Percentiles rank a stretch among this genome's conserved stretches.
Evolutionary conservation across 2,797 vertebrate genomes (phyloP).

Genomic region (Pelochelys cantorii): DNA sequence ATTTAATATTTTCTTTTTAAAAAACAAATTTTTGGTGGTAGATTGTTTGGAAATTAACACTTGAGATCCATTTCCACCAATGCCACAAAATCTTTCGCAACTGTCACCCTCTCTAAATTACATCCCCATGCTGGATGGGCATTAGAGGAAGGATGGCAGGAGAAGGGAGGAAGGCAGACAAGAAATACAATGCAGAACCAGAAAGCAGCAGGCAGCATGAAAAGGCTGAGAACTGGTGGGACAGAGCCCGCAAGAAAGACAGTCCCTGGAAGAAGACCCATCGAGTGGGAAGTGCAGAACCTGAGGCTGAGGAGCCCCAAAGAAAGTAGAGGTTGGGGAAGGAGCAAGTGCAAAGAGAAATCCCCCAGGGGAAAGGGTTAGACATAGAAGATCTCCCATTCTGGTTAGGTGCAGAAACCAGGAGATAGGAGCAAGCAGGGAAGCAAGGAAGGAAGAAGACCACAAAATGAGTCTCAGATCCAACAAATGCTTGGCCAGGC

Average conservation of each 20-base stretch:
- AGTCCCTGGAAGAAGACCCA: background rate
- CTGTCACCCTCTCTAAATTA: constrained; percentile 15
- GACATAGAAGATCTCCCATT: background rate
- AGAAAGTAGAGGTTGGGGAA: background rate
- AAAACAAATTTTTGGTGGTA: background rate
- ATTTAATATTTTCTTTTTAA: background rate
- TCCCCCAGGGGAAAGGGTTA: background rate
- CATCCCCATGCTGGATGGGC: background rate
- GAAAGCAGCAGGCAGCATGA: background rate
- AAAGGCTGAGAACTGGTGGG: background rate
- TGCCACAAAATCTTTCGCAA: background rate
- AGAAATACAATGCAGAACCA: background rate
- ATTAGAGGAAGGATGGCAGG: background rate
- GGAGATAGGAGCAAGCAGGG: background rate
- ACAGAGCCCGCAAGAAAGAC: background rate
- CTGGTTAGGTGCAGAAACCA: background rate
- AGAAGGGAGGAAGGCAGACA: background rate
- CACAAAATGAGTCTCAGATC: background rate
- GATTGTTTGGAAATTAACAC: background rate
- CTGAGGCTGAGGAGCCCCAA: background rate
- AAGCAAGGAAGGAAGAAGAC: background rate
- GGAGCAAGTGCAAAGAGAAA: background rate
- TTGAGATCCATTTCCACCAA: background rate
- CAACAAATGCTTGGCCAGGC: background rate
- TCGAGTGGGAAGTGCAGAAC: background rate